These are phyloP conservation scores for Muntiacus muntjak DNA, from an alignment of 2,113 vertebrate genomes.

Conservation along the genomic window DNA sequence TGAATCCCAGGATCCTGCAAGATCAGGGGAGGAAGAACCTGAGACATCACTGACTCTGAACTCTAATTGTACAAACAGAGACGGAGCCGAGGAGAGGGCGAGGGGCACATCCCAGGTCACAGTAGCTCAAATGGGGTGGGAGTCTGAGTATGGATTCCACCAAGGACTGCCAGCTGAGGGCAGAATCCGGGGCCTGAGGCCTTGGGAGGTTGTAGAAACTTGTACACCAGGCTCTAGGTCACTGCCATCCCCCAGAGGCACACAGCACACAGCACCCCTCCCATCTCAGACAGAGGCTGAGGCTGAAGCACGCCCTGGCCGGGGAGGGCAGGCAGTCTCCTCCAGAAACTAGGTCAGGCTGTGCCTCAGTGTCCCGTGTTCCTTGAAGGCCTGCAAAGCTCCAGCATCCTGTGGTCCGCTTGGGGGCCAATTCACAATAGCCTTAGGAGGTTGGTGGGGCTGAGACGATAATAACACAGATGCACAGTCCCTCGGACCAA, in stretches of 20 bases:
- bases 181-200: background rate
- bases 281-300: background rate
- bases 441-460: background rate
- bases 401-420: background rate
- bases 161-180: background rate
- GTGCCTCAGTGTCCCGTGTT: too few species aligned
- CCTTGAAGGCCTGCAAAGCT: background rate
- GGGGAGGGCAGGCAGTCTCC: rapidly evolving
- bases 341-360: background rate
- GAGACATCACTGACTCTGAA: background rate
- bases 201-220: background rate
- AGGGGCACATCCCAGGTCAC: background rate
- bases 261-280: background rate
- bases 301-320: background rate
- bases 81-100: background rate
- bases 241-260: background rate
- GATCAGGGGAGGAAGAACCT: background rate
- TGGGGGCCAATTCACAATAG: background rate
- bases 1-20: conserved; percentile 20
- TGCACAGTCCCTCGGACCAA: background rate
- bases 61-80: background rate
- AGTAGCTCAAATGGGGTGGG: background rate
- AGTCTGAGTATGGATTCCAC: background rate
- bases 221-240: background rate
- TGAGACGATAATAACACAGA: background rate